phyloP scores from a whole-genome alignment of 2,888 invertebrate genomes.

The Nephrocerus scutellatus region DNA sequence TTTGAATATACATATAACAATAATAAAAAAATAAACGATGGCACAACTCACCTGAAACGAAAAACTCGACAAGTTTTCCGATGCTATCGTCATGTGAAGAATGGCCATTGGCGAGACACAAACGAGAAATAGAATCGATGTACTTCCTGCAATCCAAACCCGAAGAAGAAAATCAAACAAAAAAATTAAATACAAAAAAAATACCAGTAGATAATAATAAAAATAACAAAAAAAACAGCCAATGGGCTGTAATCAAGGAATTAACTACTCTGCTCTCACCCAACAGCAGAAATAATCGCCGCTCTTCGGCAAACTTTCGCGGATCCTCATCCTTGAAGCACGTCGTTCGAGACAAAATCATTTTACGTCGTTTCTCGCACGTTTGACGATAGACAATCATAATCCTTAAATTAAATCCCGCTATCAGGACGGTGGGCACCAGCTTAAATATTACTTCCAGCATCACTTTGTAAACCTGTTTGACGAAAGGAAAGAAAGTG shows the following conservation, averaged over 20 bases:
- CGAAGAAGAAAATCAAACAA: not conserved
- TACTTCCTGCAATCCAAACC: slow-evolving; percentile 45
- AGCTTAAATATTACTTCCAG: slow-evolving; percentile 62
- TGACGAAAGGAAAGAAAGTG: slow-evolving; percentile 9
- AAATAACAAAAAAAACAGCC: too few relatives aligned
- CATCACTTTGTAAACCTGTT: slow-evolving; percentile 55
- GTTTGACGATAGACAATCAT: slow-evolving; percentile 60
- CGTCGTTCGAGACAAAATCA: slow-evolving; percentile 54
- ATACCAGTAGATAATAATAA: too few relatives aligned
- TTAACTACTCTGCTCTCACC: slow-evolving; percentile 47
- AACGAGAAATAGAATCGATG: slow-evolving; percentile 60
- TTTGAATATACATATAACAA: too few relatives aligned
- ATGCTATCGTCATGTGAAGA: slow-evolving; percentile 60
- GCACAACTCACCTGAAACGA: slow-evolving; percentile 54
- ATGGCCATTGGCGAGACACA: slow-evolving; percentile 68
- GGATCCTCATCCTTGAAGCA: slow-evolving; percentile 57
- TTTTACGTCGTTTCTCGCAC: slow-evolving; percentile 58
- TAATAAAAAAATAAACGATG: too few relatives aligned
- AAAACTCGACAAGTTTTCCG: slow-evolving; percentile 55
- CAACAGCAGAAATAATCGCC: slow-evolving; percentile 57
- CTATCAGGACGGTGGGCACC: slow-evolving; percentile 59
- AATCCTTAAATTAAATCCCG: slow-evolving; percentile 59
- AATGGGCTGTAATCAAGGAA: too few relatives aligned
- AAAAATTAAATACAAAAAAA: not conserved
- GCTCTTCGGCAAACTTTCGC: slow-evolving; percentile 61